Conservation (phyloP, 2,797 vertebrate genomes). For the Steatocranus sp. region DNA sequence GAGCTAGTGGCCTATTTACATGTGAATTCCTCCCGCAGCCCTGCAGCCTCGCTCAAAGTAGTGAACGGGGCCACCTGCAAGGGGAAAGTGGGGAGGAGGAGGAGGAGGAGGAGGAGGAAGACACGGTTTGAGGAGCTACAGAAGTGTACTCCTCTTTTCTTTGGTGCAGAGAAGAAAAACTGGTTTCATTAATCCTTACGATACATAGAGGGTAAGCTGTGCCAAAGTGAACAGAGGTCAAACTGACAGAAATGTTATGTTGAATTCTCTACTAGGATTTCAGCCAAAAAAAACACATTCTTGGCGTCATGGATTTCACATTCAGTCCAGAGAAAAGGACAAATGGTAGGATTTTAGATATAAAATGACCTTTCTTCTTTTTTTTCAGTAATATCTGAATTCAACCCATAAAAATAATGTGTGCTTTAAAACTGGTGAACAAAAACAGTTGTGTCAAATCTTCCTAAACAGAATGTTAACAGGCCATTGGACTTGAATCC, state of each 20-base stretch:
- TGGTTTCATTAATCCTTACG: constrained; percentile 61
- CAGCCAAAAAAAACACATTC: neutral
- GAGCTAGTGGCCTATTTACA: constrained; percentile 73
- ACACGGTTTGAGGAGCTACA: constrained; percentile 36
- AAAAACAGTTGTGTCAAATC: neutral
- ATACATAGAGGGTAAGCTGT: neutral
- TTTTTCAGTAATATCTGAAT: neutral
- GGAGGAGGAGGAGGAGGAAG: neutral
- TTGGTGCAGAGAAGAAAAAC: constrained; percentile 54
- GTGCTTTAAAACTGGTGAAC: neutral
- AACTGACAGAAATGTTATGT: neutral
- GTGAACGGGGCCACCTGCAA: constrained; percentile 61
- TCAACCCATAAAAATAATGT: neutral
- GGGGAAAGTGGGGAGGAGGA: constrained; percentile 34
- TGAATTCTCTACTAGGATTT: neutral
- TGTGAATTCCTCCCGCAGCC: constrained; percentile 71
- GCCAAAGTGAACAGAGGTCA: neutral
- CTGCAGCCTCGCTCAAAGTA: constrained; percentile 52
- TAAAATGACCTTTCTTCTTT: neutral
- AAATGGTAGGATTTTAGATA: neutral
- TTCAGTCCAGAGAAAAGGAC: neutral
- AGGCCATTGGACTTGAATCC: neutral
- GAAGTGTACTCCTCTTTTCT: constrained; percentile 62
- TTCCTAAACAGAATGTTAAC: neutral
- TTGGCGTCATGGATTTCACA: neutral